A percentile compares a stretch with the other conserved stretches of the same genome.
These are phyloP conservation scores for Plusia festucae DNA, from an alignment of 2,888 invertebrate species.

Conservation along the genomic window DNA sequence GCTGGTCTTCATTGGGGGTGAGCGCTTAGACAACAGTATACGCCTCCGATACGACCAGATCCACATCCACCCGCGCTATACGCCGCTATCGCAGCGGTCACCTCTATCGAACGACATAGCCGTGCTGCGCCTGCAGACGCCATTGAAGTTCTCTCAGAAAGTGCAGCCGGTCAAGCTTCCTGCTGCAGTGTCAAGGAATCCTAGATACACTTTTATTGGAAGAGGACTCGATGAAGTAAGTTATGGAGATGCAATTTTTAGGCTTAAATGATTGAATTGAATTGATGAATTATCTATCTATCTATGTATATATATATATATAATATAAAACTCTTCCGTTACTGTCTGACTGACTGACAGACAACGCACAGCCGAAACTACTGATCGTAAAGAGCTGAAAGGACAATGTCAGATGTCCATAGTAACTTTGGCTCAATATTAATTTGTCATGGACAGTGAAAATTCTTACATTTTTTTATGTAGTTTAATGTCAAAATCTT, in stretches of 20 bases:
- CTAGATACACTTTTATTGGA: neutral
- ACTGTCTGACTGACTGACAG: too few species aligned
- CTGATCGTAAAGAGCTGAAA: too few species aligned
- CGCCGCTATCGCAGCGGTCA: neutral
- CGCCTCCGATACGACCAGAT: constrained; percentile 1
- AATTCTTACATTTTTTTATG: too few species aligned
- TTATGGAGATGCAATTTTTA: neutral
- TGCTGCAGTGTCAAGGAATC: neutral
- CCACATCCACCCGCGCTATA: neutral
- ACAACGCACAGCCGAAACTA: too few species aligned
- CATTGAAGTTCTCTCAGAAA: neutral
- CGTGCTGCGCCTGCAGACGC: neutral
- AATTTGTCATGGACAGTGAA: too few species aligned
- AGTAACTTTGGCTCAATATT: too few species aligned
- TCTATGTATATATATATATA: too few species aligned
- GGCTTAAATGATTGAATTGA: too few species aligned
- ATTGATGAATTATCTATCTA: too few species aligned
- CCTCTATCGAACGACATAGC: neutral
- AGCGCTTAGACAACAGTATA: constrained; percentile 9
- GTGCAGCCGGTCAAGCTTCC: neutral
- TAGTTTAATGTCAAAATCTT: too few species aligned
- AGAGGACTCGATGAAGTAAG: neutral
- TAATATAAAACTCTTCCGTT: too few species aligned
- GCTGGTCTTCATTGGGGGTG: constrained; percentile 27
- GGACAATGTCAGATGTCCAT: too few species aligned